These are phyloP conservation scores for Threskiornis aethiopicus DNA, from an alignment of 2,797 vertebrate species.

Conservation along the genomic window DNA sequence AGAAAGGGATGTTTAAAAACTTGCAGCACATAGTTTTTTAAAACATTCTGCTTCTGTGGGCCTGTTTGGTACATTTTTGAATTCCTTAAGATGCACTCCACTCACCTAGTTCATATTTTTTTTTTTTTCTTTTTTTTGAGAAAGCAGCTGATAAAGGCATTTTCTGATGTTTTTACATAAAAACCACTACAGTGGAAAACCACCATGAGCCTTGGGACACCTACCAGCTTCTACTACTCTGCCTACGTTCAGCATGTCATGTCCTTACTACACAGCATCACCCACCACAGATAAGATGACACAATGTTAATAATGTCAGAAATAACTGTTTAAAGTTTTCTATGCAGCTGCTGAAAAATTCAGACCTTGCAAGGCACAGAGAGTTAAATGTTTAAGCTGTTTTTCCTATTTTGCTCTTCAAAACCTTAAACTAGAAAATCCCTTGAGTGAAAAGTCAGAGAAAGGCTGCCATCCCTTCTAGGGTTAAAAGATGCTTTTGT, in stretches of 20 bases:
- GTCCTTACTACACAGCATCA: background rate
- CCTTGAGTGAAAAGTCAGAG: constrained; percentile 56
- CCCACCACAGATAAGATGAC: background rate
- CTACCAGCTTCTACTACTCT: background rate
- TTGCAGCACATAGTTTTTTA: background rate
- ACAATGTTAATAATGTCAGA: background rate
- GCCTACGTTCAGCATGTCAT: background rate
- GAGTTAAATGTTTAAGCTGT: constrained; percentile 39
- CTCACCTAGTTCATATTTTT: background rate
- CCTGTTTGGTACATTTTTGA: background rate
- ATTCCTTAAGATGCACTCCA: background rate
- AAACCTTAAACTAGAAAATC: constrained; percentile 67
- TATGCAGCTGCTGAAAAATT: constrained; percentile 22
- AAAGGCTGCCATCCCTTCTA: constrained; percentile 62
- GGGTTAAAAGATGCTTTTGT: constrained; percentile 79
- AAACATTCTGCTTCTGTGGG: background rate
- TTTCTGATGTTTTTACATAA: background rate
- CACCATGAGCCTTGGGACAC: background rate
- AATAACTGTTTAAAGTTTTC: constrained; percentile 16
- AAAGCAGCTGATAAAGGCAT: background rate
- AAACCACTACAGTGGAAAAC: background rate
- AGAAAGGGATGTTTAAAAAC: background rate
- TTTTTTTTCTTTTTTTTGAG: background rate
- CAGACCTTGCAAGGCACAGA: background rate
- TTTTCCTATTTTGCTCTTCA: constrained; percentile 62